Evolutionary conservation across 2,797 vertebrate genomes (phyloP).

Genomic region (Alexandromys oeconomus): DNA sequence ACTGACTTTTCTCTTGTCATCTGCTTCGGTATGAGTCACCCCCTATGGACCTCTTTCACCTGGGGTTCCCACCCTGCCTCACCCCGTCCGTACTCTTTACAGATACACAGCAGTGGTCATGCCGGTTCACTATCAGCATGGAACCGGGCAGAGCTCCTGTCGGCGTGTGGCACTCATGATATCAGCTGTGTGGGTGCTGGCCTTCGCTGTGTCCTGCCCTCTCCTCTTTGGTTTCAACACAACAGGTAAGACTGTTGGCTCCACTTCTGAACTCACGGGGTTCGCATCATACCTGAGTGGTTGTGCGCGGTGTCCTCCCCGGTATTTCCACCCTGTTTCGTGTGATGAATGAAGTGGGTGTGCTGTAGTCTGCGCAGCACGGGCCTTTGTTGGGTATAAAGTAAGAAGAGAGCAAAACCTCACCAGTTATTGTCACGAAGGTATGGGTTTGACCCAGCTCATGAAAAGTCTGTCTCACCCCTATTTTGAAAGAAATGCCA

Average conservation of each 20-base stretch:
- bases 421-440: neutral
- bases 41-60: neutral
- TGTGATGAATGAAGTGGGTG: neutral
- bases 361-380: neutral
- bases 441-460: constrained; percentile 10
- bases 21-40: neutral
- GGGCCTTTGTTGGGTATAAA: constrained; percentile 33
- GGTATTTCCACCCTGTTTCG: neutral
- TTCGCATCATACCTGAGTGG: neutral
- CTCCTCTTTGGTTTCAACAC: constrained; percentile 97
- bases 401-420: constrained; percentile 51
- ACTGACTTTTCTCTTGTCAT: neutral
- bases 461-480: constrained; percentile 25
- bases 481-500: constrained; percentile 63
- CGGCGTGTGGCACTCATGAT: constrained; percentile 96
- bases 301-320: neutral
- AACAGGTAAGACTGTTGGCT: constrained; percentile 91
- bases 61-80: neutral
- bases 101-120: constrained; percentile 97
- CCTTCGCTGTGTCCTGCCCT: constrained; percentile 95
- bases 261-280: neutral
- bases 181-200: constrained; percentile 93
- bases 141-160: constrained; percentile 94
- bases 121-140: constrained; percentile 96
- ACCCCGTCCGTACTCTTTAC: neutral